Conservation (phyloP, 2,797 vertebrate genomes). For the Uromys caudimaculatus region DNA sequence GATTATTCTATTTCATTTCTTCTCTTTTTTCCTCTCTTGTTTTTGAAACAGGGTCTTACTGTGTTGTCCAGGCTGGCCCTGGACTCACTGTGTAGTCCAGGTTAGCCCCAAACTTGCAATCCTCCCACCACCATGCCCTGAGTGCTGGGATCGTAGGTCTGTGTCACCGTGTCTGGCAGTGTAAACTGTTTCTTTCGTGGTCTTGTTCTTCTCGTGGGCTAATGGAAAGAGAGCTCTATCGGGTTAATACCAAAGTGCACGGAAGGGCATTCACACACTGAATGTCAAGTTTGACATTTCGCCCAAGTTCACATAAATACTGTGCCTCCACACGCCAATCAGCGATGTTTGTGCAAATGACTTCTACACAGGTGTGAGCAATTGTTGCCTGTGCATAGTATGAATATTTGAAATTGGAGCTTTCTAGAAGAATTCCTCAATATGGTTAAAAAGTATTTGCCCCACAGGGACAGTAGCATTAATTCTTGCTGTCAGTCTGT, state of each 20-base stretch:
- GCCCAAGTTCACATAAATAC: constrained; percentile 52
- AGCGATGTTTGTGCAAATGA: not conserved
- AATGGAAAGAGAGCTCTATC: not conserved
- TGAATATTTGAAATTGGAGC: not conserved
- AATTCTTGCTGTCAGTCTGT: not conserved
- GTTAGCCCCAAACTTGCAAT: not conserved
- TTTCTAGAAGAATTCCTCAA: constrained; percentile 1
- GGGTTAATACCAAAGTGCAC: not conserved
- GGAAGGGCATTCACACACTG: not conserved
- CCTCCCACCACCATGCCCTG: not conserved
- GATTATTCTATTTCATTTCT: not conserved
- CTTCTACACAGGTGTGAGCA: not conserved
- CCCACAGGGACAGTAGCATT: not conserved
- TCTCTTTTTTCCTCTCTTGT: not conserved
- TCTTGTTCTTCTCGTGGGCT: not conserved
- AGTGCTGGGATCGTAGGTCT: not conserved
- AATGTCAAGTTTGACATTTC: constrained; percentile 51
- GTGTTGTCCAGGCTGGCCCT: not conserved
- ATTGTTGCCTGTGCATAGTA: not conserved
- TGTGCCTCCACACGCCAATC: constrained; percentile 4
- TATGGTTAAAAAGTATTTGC: not conserved
- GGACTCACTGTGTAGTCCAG: not conserved
- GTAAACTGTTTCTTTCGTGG: not conserved
- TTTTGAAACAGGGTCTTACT: not conserved
- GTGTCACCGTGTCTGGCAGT: not conserved